Evolutionary conservation across 2,113 vertebrate species (phyloP), one percentile per base, ranked within the genome.

Genomic region (Hirundichthys speculiger): DNA sequence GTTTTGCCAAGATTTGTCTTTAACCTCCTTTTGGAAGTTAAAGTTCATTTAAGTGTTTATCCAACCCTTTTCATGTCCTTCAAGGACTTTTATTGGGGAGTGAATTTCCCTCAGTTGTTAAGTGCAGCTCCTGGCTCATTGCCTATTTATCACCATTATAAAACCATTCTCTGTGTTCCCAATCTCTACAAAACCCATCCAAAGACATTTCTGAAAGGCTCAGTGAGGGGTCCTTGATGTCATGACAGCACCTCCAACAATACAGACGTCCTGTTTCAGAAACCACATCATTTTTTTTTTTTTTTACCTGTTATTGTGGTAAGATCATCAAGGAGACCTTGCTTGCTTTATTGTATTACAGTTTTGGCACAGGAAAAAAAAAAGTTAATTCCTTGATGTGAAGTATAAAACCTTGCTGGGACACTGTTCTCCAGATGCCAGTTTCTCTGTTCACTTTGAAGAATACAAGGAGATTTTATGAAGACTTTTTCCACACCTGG

Each of bases 111-210:
- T 76, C 76, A 64, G 71, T 80, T 83, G 63, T 81, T 74, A 16
- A 34, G 12, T 61, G 52, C 48, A 56, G 50, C 21, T 73, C 16
- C 24, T 56, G 77, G 51, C 25, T 73, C 72, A 75, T 74, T 80
- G 82, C 68, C 65, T 77, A 60, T 88, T 88, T 85, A 83, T 86
- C 61, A 72, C 59, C 62, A 78, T 77, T 76, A 81, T 78, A 79
- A 88, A 87, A 61, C 4, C 41, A 48, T 65, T 27, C 62, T 77
- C 18, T 49, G 62, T 59, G 55, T 60, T 43, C 68, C 58, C 54
- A 49, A 57, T 56, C 43, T 64, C 61, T 18, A 65, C 49, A 75
- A 78, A 69, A 66, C 58, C 51, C 50, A 69, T 30, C 84, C 77
- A 89, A 83, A 86, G n/a, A 51, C 53, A 63, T 72, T 69, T 76